phyloP scores from a whole-genome alignment of 2,797 vertebrate genomes.

The Huso huso region DNA sequence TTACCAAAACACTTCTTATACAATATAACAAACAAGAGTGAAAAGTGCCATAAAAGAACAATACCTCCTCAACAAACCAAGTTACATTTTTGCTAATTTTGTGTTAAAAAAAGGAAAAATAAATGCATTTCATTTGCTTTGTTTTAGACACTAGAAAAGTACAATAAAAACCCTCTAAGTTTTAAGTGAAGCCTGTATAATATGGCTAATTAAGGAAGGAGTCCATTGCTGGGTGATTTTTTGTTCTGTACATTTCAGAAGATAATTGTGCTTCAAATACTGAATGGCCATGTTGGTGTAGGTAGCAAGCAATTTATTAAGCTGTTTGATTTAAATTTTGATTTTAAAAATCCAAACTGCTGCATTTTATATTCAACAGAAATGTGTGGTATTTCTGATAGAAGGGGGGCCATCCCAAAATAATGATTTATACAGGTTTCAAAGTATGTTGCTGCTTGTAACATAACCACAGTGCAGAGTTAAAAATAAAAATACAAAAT shows the following conservation, averaged over 20 bases:
- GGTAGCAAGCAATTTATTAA: no score
- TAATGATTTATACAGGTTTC: background rate
- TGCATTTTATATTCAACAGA: no score
- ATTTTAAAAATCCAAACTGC: no score
- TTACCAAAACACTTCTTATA: constrained; percentile 20
- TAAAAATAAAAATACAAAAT: constrained; percentile 48
- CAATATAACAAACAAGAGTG: constrained; percentile 23
- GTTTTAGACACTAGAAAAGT: background rate
- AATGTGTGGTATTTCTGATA: no score
- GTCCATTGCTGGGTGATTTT: constrained; percentile 1
- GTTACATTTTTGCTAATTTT: background rate
- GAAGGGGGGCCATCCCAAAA: no score
- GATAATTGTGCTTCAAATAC: no score
- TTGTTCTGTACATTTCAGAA: no score
- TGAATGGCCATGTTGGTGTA: no score
- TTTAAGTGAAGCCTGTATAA: background rate
- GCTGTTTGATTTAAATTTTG: no score
- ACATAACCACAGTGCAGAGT: constrained; percentile 2
- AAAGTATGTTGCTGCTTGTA: background rate
- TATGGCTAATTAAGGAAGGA: background rate
- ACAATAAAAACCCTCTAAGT: constrained; percentile 5
- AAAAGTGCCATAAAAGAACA: constrained; percentile 39
- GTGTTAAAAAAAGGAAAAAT: constrained; percentile 19
- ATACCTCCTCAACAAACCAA: constrained; percentile 27
- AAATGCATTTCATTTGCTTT: constrained; percentile 12